Conservation (phyloP, 2,888 invertebrate species). For the Sinentomon sp. region DNA sequence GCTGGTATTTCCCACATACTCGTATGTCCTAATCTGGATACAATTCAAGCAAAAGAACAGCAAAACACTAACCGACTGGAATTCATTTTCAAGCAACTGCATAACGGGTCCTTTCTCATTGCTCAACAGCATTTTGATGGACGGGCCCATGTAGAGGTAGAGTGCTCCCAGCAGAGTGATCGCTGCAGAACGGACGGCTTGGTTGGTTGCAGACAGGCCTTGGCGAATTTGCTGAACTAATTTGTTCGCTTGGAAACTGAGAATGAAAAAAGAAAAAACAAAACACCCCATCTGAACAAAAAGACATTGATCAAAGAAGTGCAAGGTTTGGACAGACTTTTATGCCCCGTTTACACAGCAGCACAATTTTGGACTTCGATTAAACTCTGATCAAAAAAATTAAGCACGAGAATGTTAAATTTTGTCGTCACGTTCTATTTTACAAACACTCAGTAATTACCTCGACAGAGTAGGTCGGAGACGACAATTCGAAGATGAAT, state of each 20-base stretch:
- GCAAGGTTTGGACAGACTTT: not conserved
- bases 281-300: not conserved
- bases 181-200: slow-evolving; percentile 47
- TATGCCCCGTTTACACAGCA: not conserved
- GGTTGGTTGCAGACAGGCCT: slow-evolving; percentile 56
- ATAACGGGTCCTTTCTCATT: slow-evolving; percentile 56
- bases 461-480: no score
- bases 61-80: slow-evolving; percentile 39
- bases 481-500: no score
- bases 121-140: slow-evolving; percentile 48
- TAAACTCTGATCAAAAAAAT: no score
- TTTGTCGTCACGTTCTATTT: no score
- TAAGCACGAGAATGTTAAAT: no score
- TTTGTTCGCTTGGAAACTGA: slow-evolving; percentile 35
- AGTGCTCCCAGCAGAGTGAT: slow-evolving; percentile 44
- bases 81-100: slow-evolving; percentile 57
- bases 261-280: slow-evolving; percentile 9
- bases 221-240: slow-evolving; percentile 52
- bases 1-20: no score
- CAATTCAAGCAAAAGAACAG: not conserved
- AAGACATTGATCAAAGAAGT: no score
- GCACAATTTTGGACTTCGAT: no score
- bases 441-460: no score
- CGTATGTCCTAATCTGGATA: no score
- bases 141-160: slow-evolving; percentile 51